Evolutionary conservation across 2,888 invertebrate genomes (phyloP).

Genomic region (Phortica magna): DNA sequence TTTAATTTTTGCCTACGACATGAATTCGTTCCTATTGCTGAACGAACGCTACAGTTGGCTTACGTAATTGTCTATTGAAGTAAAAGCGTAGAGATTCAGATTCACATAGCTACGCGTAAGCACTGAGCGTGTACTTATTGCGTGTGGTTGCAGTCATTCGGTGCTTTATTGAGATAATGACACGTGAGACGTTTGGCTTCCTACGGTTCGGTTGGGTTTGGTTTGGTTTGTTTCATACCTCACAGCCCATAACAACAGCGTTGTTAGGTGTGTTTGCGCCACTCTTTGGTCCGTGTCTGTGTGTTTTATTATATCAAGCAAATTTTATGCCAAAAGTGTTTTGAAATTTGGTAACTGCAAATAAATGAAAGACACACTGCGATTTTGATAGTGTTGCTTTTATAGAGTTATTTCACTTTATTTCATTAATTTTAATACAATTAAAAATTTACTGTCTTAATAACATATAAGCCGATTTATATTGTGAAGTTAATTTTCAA

Average conservation of each 20-base stretch:
- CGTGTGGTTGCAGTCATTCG: slow-evolving; percentile 39
- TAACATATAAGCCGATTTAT: no score
- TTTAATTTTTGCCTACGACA: slow-evolving; percentile 29
- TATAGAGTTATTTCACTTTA: no score
- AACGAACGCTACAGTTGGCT: not conserved
- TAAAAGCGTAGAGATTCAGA: not conserved
- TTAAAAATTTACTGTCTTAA: no score
- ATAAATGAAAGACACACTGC: not conserved
- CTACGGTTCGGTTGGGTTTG: not conserved
- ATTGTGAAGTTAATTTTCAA: no score
- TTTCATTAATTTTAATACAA: no score
- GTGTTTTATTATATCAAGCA: slow-evolving; percentile 12
- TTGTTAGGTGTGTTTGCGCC: not conserved
- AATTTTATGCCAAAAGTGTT: slow-evolving; percentile 24
- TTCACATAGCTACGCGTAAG: not conserved
- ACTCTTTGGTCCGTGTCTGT: not conserved
- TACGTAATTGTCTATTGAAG: slow-evolving; percentile 29
- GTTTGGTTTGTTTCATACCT: not conserved
- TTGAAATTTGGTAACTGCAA: not conserved
- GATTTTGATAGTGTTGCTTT: not conserved
- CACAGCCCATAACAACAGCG: not conserved
- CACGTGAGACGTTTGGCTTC: slow-evolving; percentile 56
- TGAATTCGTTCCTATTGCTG: slow-evolving; percentile 1
- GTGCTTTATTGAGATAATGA: slow-evolving; percentile 61
- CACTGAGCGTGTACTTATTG: not conserved